Evolutionary conservation across 2,797 vertebrate genomes (phyloP), one percentile per base, ranked within the genome.

Genomic region (Cuniculus paca): DNA sequence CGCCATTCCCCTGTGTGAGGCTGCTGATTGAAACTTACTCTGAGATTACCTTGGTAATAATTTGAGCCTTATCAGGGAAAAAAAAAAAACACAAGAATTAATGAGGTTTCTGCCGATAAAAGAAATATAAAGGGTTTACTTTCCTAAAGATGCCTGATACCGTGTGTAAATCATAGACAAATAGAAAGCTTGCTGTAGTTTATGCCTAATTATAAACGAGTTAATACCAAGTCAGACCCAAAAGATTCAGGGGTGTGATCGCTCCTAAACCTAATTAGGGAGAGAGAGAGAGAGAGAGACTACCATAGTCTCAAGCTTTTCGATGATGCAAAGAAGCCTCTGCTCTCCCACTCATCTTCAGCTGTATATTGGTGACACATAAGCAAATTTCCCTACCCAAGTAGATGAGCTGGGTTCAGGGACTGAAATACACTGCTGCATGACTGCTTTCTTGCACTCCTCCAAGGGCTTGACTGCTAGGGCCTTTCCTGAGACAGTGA

Each of bases 121-220:
- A 97, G 89, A 92, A 97, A 96, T 97, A 94, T 90, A 97, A 98
- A 97, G 95, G 96, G 92, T 88, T 98, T 98, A 97, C 88, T 91
- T 97, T 97, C 94, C 97, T 96, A 97, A 98, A 97, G 83, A 98
- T 98, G 72, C 65, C 89, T 97, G 97, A 97, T 91, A 95, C 89
- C 89, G 72, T 16, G 95, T 97, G 97, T 98, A 98, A 97, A 95
- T 97, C 72, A 88, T 56, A 84, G 88, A 98, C 98, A 98, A 98
- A 98, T 98, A 97, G 98, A 98, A 98, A 98, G 61, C 91, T 94
- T 96, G 93, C 97, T 90, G 19, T 96, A 98, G 93, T 97, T 98
- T 98, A 97, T 96, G 79, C 83, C 97, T 99, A 98, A 99, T 99
- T 99, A 98, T 98, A 98, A 98, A 97, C 98, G 74, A 95, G 95